Base-by-base conservation (phyloP, 2,888 invertebrate species). In the Seladonia tumulorum region DNA sequence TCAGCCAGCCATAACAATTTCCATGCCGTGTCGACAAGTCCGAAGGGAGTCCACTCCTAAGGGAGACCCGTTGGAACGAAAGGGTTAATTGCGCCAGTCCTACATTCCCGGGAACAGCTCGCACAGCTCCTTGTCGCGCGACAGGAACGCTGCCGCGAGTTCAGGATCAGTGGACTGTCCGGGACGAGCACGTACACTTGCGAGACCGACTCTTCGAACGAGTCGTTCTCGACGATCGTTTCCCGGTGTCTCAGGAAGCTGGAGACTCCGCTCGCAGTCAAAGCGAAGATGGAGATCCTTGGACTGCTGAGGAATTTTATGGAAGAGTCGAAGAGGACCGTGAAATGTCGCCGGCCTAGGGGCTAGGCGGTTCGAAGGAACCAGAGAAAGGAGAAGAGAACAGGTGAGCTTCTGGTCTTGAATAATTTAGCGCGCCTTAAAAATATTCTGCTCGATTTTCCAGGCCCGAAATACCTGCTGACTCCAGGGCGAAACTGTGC, bases 171-270 rank as follows among this genome's bases (percentile, higher is more conserved):
- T 5, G 84, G 63, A 12, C 39, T 79, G 42, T 57, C 47, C 45
- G 18, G 74, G 39, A 35, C n/a, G 39, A 77, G 39, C n/a, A 47
- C 71, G 5, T 29, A 78, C 42, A 63, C 57, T 14, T 47, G 16
- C 22, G 70, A 68, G 10, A 70, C 74, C 5, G 75, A 74, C 18
- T 72, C 63, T 2, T 63, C 77, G 63, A 90, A 92, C 63, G 91
- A 92, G 63, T 81, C 87, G 29, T 93, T 92, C 76, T 89, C 87
- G 1, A 88, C 63, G 66, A 84, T 78, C 45, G 85, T 91, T 10
- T 88, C 89, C 47, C 76, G 77, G 71, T 88, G 82, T 57, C 81
- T 91, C 86, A 89, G 87, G 63, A 87, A 81, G 77, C 88, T 92
- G 87, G 8, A 82, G 83, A 35, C 71, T 81, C 78, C 79, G 22